phyloP scores from a whole-genome alignment of 1,140 invertebrate species.

The Temnothorax longispinosus region DNA sequence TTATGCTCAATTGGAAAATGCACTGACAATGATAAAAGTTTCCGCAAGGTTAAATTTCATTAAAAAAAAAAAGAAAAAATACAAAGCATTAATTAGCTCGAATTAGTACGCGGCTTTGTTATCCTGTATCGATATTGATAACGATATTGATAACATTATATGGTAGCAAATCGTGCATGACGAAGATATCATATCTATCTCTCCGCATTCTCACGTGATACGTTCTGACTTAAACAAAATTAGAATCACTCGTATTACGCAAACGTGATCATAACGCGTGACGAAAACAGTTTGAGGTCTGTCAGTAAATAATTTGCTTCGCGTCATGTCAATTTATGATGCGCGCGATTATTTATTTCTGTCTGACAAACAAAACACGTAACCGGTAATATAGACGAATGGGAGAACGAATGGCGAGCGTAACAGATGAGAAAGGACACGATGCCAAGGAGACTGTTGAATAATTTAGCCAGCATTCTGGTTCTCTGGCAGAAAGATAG shows the following conservation, averaged over 20 bases:
- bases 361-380: not conserved
- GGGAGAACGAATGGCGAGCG: not conserved
- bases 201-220: not conserved
- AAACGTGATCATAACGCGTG: slow-evolving; percentile 23
- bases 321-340: slow-evolving; percentile 20
- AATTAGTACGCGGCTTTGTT: not conserved
- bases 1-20: not conserved
- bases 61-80: not conserved
- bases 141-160: not conserved
- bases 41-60: not conserved
- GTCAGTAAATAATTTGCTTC: slow-evolving; percentile 19
- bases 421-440: not conserved
- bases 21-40: not conserved
- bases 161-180: not conserved
- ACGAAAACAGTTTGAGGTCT: slow-evolving; percentile 11
- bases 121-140: not conserved
- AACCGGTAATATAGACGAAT: not conserved
- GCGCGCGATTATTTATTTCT: slow-evolving; percentile 14
- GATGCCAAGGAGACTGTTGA: not conserved
- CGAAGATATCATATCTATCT: not conserved
- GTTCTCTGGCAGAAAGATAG: slow-evolving; percentile 43
- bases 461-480: slow-evolving; percentile 11
- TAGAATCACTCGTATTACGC: slow-evolving; percentile 22
- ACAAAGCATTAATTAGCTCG: not conserved
- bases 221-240: slow-evolving; percentile 1